Conservation (phyloP, 2,888 invertebrate species). For the Resseliella maxima region DNA sequence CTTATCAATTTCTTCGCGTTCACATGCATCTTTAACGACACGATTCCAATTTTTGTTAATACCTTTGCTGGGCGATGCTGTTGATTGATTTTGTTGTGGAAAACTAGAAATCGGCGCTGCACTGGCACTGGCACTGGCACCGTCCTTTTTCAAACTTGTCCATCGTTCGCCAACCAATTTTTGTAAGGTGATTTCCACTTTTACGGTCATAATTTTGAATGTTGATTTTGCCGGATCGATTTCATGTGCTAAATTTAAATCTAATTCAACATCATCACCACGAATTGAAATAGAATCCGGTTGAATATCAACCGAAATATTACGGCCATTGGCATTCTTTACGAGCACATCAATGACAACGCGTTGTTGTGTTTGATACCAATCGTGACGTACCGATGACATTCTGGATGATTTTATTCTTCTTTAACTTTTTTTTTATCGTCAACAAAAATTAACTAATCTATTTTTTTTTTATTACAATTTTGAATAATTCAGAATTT, state of each 20-base stretch:
- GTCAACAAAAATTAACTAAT: too few relatives aligned
- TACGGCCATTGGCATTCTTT: too few relatives aligned
- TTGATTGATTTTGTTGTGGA: not conserved
- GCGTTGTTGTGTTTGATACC: slow-evolving; percentile 85
- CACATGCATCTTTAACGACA: slow-evolving; percentile 82
- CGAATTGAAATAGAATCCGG: too few relatives aligned
- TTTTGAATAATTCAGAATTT: too few relatives aligned
- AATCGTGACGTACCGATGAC: slow-evolving; percentile 60
- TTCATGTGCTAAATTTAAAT: slow-evolving; percentile 77
- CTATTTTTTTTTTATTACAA: too few relatives aligned
- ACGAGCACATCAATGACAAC: slow-evolving; percentile 78
- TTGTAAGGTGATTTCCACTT: slow-evolving; percentile 86
- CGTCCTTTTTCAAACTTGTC: slow-evolving; percentile 74
- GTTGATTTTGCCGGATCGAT: slow-evolving; percentile 77
- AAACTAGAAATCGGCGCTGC: not conserved
- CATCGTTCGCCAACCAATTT: slow-evolving; percentile 85
- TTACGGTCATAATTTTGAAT: too few relatives aligned
- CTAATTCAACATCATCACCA: too few relatives aligned
- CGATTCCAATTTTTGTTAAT: slow-evolving; percentile 88
- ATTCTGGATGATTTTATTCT: too few relatives aligned
- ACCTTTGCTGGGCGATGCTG: not conserved
- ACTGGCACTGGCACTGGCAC: slow-evolving; percentile 57
- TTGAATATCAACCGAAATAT: too few relatives aligned
- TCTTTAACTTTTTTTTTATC: slow-evolving; percentile 8
- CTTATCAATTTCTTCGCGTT: slow-evolving; percentile 74